Percentiles rank a stretch among this genome's conserved stretches.
phyloP scores from a whole-genome alignment of 2,888 invertebrate genomes.

The Pyrgus malvae region DNA sequence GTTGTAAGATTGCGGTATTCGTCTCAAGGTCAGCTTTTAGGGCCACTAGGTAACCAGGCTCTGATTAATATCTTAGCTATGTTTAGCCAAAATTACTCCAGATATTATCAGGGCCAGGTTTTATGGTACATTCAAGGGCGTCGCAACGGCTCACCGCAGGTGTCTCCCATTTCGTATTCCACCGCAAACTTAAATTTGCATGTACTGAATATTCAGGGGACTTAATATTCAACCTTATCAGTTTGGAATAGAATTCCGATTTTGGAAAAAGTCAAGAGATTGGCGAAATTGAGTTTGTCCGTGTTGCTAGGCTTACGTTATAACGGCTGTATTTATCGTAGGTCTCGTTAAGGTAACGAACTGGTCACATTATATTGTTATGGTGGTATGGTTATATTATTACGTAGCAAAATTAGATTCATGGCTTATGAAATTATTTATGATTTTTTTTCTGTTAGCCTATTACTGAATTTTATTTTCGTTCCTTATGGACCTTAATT shows the following conservation, averaged over 20 bases:
- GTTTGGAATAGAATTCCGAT: conserved; percentile 20
- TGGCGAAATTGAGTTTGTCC: conserved; percentile 17
- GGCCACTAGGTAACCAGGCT: conserved; percentile 11
- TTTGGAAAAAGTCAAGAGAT: conserved; percentile 12
- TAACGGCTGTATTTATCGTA: conserved; percentile 22
- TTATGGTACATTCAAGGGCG: conserved; percentile 21
- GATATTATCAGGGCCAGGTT: conserved; percentile 23
- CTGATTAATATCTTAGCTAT: conserved; percentile 16
- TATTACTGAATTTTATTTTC: not conserved
- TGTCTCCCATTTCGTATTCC: conserved; percentile 33
- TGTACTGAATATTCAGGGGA: conserved; percentile 24
- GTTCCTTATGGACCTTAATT: too few species aligned
- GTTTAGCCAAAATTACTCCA: conserved; percentile 16
- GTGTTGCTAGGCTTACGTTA: conserved; percentile 13
- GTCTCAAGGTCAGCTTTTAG: not conserved
- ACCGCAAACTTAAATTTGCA: conserved; percentile 30
- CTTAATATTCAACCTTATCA: conserved; percentile 27
- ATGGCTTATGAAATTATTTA: not conserved
- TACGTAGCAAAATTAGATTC: not conserved
- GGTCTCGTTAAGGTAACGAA: conserved; percentile 24
- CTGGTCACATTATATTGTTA: conserved; percentile 15
- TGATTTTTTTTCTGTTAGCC: not conserved
- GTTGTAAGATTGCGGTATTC: not conserved
- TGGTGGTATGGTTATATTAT: conserved; percentile 9
- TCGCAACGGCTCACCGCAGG: conserved; percentile 34